Evolutionary conservation across 2,797 vertebrate species (phyloP), one percentile per base, ranked within the genome.

Genomic region (Enteromius argenteus): DNA sequence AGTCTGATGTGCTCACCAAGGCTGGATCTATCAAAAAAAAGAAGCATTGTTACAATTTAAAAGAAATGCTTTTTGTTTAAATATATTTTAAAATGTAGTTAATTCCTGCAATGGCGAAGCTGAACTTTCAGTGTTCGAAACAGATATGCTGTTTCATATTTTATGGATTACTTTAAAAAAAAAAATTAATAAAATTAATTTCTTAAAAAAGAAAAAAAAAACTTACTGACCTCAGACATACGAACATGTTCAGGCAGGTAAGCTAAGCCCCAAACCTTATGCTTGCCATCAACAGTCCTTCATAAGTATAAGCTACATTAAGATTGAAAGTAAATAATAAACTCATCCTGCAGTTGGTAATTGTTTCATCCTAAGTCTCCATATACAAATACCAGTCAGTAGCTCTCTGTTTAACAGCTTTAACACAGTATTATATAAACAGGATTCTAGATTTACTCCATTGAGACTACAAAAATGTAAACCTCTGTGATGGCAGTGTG

Each of bases 381-480:
- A 37, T 74, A 51, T 49, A 23, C 27, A 82, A 49, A 66, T n/a
- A 49, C 32, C 42, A 83, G 46, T 83, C 46, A 77, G 81, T 68
- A 77, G 62, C 72, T 58, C 49, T 58, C 32, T 13, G 37, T 77
- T 68, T 68, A 32, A 68, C 49, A 42, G 17, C 14, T 35, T 77
- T 77, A 69, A 46, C 67, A 19, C 37, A 58, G 42, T 69, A 77
- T 69, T 60, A n/a, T 77, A 58, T 77, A 77, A 58, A 77, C 73
- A 77, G 49, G 64, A 69, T 67, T 60, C 44, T 15, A 69, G 81
- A 83, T 77, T 77, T 58, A 76, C 35, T 35, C 73, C 21, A 11
- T 69, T 53, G 51, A 39, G 69, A 51, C 58, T 62, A 17, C 60
- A 53, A 39, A 56, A 51, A 75, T 67, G 51, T 74, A 75, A 53